Evolutionary conservation across 1,140 invertebrate genomes (phyloP).

Genomic region (Cotesia typhae): DNA sequence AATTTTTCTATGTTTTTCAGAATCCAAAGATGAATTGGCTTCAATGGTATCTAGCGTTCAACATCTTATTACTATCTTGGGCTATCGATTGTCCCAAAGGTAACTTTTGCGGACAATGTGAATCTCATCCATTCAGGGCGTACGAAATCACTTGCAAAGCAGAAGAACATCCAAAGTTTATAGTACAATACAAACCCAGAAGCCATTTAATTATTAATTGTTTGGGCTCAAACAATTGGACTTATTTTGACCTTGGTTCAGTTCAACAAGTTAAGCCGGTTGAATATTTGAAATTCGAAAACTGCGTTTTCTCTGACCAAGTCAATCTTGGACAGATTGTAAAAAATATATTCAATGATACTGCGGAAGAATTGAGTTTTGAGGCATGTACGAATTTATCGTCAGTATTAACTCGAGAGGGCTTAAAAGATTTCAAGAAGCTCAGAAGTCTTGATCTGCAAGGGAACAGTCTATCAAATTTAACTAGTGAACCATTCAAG

Average conservation of each 20-base stretch:
- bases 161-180: constrained; percentile 30
- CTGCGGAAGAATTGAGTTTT: constrained; percentile 62
- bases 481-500: constrained; percentile 69
- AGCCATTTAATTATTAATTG: constrained; percentile 44
- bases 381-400: constrained; percentile 64
- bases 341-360: constrained; percentile 56
- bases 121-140: not conserved
- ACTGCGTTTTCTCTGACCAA: constrained; percentile 50
- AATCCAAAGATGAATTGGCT: too few relatives aligned
- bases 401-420: constrained; percentile 62
- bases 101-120: not conserved
- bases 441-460: constrained; percentile 63
- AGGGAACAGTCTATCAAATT: constrained; percentile 63
- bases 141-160: constrained; percentile 39
- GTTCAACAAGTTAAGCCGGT: constrained; percentile 18
- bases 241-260: constrained; percentile 37
- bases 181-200: constrained; percentile 36
- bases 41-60: too few relatives aligned
- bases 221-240: constrained; percentile 39
- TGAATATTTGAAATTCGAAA: constrained; percentile 37
- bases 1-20: too few relatives aligned
- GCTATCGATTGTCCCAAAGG: constrained; percentile 15
- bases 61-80: not conserved
- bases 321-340: constrained; percentile 47
- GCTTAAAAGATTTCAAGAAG: constrained; percentile 66